Base-by-base conservation (phyloP, 2,888 invertebrate species). In the Dryococelus australis region DNA sequence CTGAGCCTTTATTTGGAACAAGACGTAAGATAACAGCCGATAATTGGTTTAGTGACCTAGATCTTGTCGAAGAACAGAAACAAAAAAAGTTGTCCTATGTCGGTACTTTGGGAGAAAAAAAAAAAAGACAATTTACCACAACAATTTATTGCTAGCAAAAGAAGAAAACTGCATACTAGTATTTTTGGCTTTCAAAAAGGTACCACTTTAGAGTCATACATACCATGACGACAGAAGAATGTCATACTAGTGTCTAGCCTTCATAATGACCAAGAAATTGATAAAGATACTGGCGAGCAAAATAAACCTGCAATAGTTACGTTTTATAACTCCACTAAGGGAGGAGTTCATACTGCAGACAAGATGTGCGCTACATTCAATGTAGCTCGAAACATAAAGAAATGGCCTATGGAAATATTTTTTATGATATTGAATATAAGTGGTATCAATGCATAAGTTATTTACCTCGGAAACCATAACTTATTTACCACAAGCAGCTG, bases 1-100 rank as follows among this genome's bases (percentile, higher is more conserved):
- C 85, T 79, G 87, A 88, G 65, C 89, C 89, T 35, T 27, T 90
- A 35, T 89, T 87, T 84, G 86, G 87, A 79, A 65, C 88, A 79
- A 89, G 87, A 16, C 47, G 12, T 47, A 47, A 47, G 84, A 87
- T 90, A 78, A 89, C 88, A 0, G 88, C 89, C 20, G 90, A 89
- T 85, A 87, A 86, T 28, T 86, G 86, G 43, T 87, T 86, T 53
- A 89, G 87, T 35, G 88, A 89, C 87, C 81, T 90, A 5, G 88
- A 88, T 84, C 87, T 88, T 28, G 12, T 43, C 53, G 27, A 88
- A 0, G 8, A 84, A 20, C 53, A 88, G 20, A 87, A 87, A 85
- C 24, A 83, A 35, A 86, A 88, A 27, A 86, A 87, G 28, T 53
- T 89, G 24, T 87, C 87, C 47, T 88, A 87, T 83, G 87, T 87